Evolutionary conservation across 2,113 vertebrate genomes (phyloP), one percentile per base, ranked within the genome.

Genomic region (Paedocypris sp.): DNA sequence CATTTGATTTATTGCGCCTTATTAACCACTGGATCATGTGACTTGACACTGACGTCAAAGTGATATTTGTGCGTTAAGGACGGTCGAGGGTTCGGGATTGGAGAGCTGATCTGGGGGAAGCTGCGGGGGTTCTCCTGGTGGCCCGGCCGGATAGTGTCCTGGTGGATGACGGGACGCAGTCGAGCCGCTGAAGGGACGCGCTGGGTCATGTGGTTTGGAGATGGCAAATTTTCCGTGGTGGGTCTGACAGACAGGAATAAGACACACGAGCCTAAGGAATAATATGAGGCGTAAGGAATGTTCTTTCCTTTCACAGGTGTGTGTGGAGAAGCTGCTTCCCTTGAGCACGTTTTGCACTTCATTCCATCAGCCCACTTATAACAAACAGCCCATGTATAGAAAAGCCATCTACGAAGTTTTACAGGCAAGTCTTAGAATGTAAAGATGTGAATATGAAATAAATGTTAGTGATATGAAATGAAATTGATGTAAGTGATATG

Each of bases 161-260:
- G 94, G 93, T 90, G 89, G 91, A 95, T 94, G 90, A 95, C 92
- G 0, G 89, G 91, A 29, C 83, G 91, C 33, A 94, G 94, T 82
- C 86, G 91, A 54, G 93, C 94, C 0, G 94, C 94, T 0, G 94
- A 97, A 52, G 94, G 91, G 36, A 95, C 94, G 16, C 89, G 94
- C 75, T 98, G 94, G 94, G 94, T 97, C 64, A 97, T 94, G 94
- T 98, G 94, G 94, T 97, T 97, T 0, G 94, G 94, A n/a, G 94
- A 97, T 0, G 87, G 92, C 62, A 97, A 97, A 69, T 96, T 98
- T 77, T 97, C 94, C 0, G 92, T 97, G 91, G 94, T 97, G 65
- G 79, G 81, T 42, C 4, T 16, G 45, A 6, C 26, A 12, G 2
- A 6, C 3, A 7, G 47, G 23, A n/a, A 5, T 48, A 13, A 26